These are phyloP conservation scores for Drosophila pruinosa DNA, from an alignment of 1,140 invertebrate species.

Conservation along the genomic window DNA sequence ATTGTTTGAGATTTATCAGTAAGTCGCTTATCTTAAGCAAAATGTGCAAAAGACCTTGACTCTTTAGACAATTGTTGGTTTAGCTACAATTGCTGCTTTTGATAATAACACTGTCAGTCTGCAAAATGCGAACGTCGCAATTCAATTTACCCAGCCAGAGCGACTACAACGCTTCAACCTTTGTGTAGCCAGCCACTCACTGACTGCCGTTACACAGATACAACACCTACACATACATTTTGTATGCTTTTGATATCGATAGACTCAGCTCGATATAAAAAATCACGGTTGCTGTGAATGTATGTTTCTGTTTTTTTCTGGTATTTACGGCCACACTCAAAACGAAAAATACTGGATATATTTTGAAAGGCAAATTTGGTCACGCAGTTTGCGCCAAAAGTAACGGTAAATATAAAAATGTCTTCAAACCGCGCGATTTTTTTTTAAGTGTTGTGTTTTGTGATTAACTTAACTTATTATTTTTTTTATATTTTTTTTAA, in stretches of 20 bases:
- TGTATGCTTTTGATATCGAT: constrained; percentile 21
- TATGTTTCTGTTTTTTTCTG: neutral
- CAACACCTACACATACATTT: neutral
- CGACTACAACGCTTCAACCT: constrained; percentile 20
- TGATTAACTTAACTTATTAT: too few relatives aligned
- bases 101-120: neutral
- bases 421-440: too few relatives aligned
- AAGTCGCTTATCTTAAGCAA: neutral
- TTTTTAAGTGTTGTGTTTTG: too few relatives aligned
- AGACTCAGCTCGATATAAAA: constrained; percentile 8
- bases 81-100: neutral
- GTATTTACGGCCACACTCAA: neutral
- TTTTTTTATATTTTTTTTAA: too few relatives aligned
- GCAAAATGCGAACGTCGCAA: constrained; percentile 27
- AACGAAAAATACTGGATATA: constrained; percentile 2
- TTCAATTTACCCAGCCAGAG: neutral
- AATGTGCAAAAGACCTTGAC: constrained; percentile 34
- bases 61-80: constrained; percentile 17
- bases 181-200: constrained; percentile 37
- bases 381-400: neutral
- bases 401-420: neutral
- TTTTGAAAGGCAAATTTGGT: neutral
- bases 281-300: neutral
- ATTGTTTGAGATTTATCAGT: constrained; percentile 14
- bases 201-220: constrained; percentile 30